Percentiles rank a stretch among this genome's conserved stretches.
These are phyloP conservation scores for Lepidocolaptes lacrymiger DNA, from an alignment of 2,797 vertebrate genomes.

Conservation along the genomic window DNA sequence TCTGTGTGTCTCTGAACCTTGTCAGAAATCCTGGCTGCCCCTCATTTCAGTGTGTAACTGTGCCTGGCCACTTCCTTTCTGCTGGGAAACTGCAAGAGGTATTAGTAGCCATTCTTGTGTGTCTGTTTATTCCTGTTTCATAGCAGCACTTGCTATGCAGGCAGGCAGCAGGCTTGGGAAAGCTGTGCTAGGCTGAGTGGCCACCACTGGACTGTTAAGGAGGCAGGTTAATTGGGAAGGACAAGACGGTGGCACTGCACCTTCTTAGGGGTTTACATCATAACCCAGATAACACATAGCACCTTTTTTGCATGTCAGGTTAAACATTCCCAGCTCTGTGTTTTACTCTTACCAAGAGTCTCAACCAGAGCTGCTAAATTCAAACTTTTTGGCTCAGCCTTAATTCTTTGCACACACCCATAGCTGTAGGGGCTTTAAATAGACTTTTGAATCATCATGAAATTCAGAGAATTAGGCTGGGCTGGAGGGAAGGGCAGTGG, in stretches of 20 bases:
- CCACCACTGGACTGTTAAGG: neutral
- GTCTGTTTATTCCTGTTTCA: neutral
- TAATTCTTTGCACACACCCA: neutral
- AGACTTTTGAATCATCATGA: slow-evolving; percentile 17
- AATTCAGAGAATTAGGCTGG: slow-evolving; percentile 42
- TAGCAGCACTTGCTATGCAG: neutral
- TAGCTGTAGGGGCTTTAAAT: slow-evolving; percentile 17
- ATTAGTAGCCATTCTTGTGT: neutral
- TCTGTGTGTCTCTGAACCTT: neutral
- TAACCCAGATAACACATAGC: neutral
- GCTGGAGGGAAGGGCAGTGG: slow-evolving; percentile 1
- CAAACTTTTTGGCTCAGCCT: neutral
- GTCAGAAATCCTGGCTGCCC: neutral
- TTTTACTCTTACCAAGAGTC: neutral
- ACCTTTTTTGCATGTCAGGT: neutral
- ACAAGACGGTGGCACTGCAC: neutral
- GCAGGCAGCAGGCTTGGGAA: neutral
- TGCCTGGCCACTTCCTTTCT: neutral
- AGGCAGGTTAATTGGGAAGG: neutral
- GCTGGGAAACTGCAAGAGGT: neutral
- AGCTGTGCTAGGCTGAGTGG: neutral
- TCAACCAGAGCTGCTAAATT: neutral
- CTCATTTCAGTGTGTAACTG: neutral
- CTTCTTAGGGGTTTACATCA: neutral
- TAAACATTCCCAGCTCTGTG: neutral